Evolutionary conservation across 2,113 vertebrate genomes (phyloP).

Genomic region (Daboia siamensis): DNA sequence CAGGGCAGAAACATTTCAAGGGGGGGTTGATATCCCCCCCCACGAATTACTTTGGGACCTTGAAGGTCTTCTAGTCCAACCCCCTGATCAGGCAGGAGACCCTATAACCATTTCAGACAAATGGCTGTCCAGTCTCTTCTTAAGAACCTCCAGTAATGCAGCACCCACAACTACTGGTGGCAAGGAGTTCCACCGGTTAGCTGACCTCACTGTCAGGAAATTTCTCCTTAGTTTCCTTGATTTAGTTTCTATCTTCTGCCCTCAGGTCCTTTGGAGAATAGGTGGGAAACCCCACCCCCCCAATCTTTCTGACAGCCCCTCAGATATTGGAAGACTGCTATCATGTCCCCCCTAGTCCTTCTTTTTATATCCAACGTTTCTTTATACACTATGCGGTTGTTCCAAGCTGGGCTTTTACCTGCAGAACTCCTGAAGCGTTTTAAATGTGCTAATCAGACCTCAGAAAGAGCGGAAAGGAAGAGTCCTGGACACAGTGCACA

Average conservation of each 20-base stretch:
- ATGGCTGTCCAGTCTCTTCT: not conserved
- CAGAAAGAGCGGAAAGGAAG: not conserved
- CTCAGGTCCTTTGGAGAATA: too few species aligned
- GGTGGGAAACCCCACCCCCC: too few species aligned
- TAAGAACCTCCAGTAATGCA: not conserved
- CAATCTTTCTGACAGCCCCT: too few species aligned
- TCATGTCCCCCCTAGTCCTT: not conserved
- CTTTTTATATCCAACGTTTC: not conserved
- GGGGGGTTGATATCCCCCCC: too few species aligned
- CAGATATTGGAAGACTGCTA: not conserved
- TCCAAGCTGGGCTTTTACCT: not conserved
- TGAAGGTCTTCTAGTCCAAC: not conserved
- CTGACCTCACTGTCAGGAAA: too few species aligned
- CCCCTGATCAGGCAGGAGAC: not conserved
- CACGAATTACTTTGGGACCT: not conserved
- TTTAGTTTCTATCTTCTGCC: too few species aligned
- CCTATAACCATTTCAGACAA: not conserved
- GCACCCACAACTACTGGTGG: not conserved
- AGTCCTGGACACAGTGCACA: conserved; percentile 3
- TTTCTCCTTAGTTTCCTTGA: too few species aligned
- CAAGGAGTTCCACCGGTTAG: too few species aligned
- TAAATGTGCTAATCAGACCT: too few species aligned
- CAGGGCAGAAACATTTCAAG: too few species aligned
- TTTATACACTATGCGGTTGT: not conserved
- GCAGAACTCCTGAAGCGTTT: not conserved